Conservation (phyloP, 2,797 vertebrate species). For the Loriculus beryllinus region DNA sequence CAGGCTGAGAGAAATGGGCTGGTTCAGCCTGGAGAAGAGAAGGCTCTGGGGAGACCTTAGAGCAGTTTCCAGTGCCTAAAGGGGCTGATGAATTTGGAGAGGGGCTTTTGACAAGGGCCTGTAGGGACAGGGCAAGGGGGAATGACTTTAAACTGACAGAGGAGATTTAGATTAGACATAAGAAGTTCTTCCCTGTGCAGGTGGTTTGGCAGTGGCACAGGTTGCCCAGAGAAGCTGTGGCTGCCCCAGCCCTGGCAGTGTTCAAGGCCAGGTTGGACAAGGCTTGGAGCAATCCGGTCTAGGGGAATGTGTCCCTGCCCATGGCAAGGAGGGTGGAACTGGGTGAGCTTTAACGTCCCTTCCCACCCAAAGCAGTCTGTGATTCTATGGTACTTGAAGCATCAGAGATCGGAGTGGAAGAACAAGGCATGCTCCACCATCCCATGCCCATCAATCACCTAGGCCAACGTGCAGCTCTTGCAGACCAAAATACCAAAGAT, state of each 20-base stretch:
- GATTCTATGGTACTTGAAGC: neutral
- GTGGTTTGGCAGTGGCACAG: neutral
- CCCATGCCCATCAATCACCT: accelerated
- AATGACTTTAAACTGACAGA: neutral
- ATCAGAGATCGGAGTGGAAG: neutral
- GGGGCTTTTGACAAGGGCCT: neutral
- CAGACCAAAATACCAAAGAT: neutral
- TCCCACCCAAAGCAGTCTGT: neutral
- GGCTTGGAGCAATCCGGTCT: neutral
- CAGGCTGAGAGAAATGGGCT: neutral
- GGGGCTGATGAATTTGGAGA: neutral
- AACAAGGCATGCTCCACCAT: neutral
- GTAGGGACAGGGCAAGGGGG: neutral
- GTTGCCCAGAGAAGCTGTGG: neutral
- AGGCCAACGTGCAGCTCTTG: accelerated
- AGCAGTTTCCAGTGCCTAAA: neutral
- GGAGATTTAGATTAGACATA: neutral
- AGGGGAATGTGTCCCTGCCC: neutral
- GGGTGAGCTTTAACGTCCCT: neutral
- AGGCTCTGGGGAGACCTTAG: neutral
- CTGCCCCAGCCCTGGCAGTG: neutral
- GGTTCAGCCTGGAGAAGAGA: neutral
- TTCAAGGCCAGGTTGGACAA: neutral
- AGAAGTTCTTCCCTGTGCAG: neutral
- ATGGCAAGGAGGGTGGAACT: neutral